Conservation (phyloP, 2,888 invertebrate species). For the Zootermopsis nevadensis region DNA sequence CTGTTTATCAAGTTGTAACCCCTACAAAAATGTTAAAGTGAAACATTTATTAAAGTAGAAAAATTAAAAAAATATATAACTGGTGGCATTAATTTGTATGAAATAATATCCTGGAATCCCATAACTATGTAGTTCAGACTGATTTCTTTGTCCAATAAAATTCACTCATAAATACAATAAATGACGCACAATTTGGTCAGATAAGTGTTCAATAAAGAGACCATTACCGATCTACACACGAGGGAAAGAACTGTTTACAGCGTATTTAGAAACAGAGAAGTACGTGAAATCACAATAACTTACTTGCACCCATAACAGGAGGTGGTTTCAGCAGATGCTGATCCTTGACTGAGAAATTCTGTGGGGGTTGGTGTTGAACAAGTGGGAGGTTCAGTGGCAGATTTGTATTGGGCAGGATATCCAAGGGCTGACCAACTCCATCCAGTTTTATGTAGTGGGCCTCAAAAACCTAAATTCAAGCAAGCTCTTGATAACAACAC, state of each 20-base stretch:
- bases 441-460: slow-evolving; percentile 65
- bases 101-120: too few species aligned
- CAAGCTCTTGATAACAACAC: too few species aligned
- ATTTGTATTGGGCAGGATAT: slow-evolving; percentile 80
- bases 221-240: too few species aligned
- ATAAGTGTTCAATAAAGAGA: too few species aligned
- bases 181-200: too few species aligned
- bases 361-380: slow-evolving; percentile 84
- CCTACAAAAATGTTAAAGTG: not conserved
- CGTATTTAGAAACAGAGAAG: too few species aligned
- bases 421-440: slow-evolving; percentile 53
- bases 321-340: slow-evolving; percentile 95
- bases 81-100: too few species aligned
- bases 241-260: too few species aligned
- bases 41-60: not conserved
- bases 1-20: not conserved
- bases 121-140: too few species aligned
- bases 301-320: slow-evolving; percentile 85
- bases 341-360: slow-evolving; percentile 90
- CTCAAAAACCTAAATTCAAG: slow-evolving; percentile 62
- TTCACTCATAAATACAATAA: too few species aligned
- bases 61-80: too few species aligned
- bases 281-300: slow-evolving; percentile 61
- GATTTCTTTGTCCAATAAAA: too few species aligned
- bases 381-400: slow-evolving; percentile 86